Evolutionary conservation across 2,888 invertebrate species (phyloP), one percentile per base, ranked within the genome.

Genomic region (Liopterus haemorrhoidalis): DNA sequence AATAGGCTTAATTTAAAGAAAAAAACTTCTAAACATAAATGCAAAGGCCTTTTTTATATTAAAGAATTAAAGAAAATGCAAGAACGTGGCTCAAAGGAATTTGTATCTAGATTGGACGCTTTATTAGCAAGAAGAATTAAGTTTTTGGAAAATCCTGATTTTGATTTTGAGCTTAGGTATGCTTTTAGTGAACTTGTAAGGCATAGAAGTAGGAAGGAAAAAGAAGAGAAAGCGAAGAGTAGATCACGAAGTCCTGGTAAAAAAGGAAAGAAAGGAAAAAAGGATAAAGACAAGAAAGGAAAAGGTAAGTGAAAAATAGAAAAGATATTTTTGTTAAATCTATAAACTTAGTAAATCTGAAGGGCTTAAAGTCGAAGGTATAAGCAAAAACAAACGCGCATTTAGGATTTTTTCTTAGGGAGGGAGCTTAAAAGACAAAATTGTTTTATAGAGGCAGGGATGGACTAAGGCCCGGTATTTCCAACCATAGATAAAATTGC

Each of bases 1-100:
- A 65, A 64, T 41, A 55, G 51, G 35, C 33, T 47, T 33, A 60
- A 55, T 42, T 53, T 46, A 45, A 41, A 59, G 52, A 45, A 31
- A 49, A 39, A 54, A 53, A 51, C 49, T 22, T 19, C 37, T 18
- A 31, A 57, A 52, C 57, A 59, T 32, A 49, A 51, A 20, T 59
- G 59, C 36, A 43, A 46, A 14, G 30, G 18, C n/a, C 5, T 50
- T 2, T 58, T 54, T 46, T 56, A 57, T 40, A 36, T 54, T n/a
- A n/a, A 36, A 0, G 48, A 48, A 37, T 11, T 32, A 25, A 27
- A 19, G 28, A 37, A 21, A 20, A 33, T 37, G 22, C 15, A 21
- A 31, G 31, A 31, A n/a, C 25, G 21, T 11, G 12, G 19, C 3
- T 24, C 16, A 25, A 45, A 12, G n/a, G 37, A 38, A 2, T n/a